Percentiles rank a stretch among this genome's conserved stretches.
phyloP scores from a whole-genome alignment of 1,140 invertebrate genomes.

The Drosophila leontia region DNA sequence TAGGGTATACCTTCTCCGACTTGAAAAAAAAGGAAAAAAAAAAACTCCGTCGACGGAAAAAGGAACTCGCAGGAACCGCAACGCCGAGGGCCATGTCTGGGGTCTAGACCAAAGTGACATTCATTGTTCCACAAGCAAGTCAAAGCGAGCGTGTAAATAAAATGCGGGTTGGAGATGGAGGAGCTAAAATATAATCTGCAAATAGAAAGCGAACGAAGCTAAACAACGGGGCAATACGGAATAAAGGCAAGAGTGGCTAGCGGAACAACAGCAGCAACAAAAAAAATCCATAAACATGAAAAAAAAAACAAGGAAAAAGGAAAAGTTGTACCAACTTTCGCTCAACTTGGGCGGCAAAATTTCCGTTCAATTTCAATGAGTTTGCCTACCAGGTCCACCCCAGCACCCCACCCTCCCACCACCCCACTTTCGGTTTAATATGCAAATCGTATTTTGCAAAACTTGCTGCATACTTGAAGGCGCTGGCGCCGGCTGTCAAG shows the following conservation, averaged over 20 bases:
- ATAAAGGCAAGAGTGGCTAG: constrained; percentile 33
- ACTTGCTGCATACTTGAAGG: constrained; percentile 68
- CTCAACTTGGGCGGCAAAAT: constrained; percentile 55
- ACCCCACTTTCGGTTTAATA: constrained; percentile 37
- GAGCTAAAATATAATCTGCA: constrained; percentile 55
- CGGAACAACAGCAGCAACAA: constrained; percentile 11
- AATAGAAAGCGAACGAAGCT: constrained; percentile 31
- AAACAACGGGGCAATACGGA: constrained; percentile 34
- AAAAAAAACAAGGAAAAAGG: constrained; percentile 30
- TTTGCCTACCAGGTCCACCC: constrained; percentile 4
- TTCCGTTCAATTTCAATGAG: constrained; percentile 55
- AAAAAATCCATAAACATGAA: constrained; percentile 33
- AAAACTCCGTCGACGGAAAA: neutral
- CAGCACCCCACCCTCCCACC: neutral
- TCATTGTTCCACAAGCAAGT: constrained; percentile 65
- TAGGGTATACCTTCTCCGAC: neutral
- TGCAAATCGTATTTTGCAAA: constrained; percentile 60
- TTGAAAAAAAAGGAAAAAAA: neutral
- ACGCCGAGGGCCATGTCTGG: constrained; percentile 57
- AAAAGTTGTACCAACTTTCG: constrained; percentile 47
- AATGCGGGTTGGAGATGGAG: constrained; percentile 8
- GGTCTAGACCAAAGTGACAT: constrained; percentile 74
- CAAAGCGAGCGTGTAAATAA: constrained; percentile 72
- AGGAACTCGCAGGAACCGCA: constrained; percentile 17
- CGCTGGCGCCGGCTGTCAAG: constrained; percentile 56